Evolutionary conservation across 2,888 invertebrate species (phyloP).

Genomic region (Calameuta filiformis): DNA sequence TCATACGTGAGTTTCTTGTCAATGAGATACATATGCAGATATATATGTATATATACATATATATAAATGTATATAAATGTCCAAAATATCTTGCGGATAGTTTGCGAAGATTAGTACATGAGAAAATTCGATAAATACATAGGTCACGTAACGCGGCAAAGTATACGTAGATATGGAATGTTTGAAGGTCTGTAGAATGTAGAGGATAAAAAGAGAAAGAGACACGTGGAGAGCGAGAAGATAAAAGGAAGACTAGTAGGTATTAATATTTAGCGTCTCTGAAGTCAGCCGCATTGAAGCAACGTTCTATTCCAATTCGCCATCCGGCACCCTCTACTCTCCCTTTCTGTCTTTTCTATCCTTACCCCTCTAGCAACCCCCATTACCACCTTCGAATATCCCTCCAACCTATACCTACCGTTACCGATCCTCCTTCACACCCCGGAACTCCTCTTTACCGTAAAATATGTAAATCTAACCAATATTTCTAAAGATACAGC

Average conservation of each 20-base stretch:
- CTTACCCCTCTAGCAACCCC: constrained; percentile 30
- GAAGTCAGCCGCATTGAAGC: constrained; percentile 61
- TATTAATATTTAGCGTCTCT: constrained; percentile 66
- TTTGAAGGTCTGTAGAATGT: constrained; percentile 13
- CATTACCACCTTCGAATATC: constrained; percentile 30
- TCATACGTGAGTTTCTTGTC: neutral
- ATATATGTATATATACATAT: neutral
- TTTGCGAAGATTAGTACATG: neutral
- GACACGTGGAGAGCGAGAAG: constrained; percentile 40
- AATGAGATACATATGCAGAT: neutral
- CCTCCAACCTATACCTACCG: constrained; percentile 10
- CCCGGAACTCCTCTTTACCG: constrained; percentile 51
- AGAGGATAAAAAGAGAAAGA: constrained; percentile 27
- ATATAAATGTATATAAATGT: neutral
- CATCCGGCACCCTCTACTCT: constrained; percentile 9
- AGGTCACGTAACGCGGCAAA: too few species aligned
- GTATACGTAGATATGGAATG: too few species aligned
- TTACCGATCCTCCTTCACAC: constrained; percentile 10
- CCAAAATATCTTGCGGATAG: neutral
- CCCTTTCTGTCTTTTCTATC: constrained; percentile 29
- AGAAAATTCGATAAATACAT: neutral
- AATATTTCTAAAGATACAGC: constrained; percentile 63
- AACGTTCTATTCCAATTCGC: constrained; percentile 56
- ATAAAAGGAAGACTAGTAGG: constrained; percentile 63
- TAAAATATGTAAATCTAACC: constrained; percentile 65